Base-by-base conservation (phyloP, 2,113 vertebrate species). In the Cottus gobio region DNA sequence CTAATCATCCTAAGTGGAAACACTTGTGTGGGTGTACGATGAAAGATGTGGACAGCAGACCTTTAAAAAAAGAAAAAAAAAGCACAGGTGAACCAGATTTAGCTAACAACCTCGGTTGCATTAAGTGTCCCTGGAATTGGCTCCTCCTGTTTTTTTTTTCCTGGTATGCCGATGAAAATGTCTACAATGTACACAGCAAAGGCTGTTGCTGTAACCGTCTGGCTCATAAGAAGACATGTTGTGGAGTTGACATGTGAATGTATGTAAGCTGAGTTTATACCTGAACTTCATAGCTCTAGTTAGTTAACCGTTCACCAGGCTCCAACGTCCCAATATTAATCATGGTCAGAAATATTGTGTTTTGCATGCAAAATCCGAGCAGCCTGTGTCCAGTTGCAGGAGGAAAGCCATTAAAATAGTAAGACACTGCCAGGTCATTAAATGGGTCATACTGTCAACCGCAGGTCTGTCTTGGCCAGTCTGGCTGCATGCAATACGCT, bases 361-460 rank as follows among this genome's bases (percentile, higher is more conserved):
- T 56, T 44, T 44, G 15, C 11, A 7, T 6, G 13, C 4, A 48
- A 42, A 37, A n/a, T 16, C 24, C 20, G 15, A 31, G 26, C n/a
- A 48, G 22, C n/a, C 34, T 57, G 42, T 42, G 52, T 57, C 65
- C 36, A 69, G 31, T 26, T 9, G 39, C 39, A 46, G 39, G 7
- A 20, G 42, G 30, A 68, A 37, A 63, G 67, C 61, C 60, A 63
- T 80, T 80, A 74, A 37, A 46, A 75, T 70, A 48, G 69, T 24
- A 36, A 64, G 31, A 80, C 39, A 62, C 67, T 34, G 72, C 67
- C 66, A 72, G 61, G 70, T 83, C 54, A 58, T 75, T 76, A 76
- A 79, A 83, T 62, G 15, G 20, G 52, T 58, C 80, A 26, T 57
- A 79, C 42, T 78, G 69, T 81, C 70, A 78, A 74, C 60, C 44